Conservation (phyloP, 2,113 vertebrate species). For the Smithornis capensis region DNA sequence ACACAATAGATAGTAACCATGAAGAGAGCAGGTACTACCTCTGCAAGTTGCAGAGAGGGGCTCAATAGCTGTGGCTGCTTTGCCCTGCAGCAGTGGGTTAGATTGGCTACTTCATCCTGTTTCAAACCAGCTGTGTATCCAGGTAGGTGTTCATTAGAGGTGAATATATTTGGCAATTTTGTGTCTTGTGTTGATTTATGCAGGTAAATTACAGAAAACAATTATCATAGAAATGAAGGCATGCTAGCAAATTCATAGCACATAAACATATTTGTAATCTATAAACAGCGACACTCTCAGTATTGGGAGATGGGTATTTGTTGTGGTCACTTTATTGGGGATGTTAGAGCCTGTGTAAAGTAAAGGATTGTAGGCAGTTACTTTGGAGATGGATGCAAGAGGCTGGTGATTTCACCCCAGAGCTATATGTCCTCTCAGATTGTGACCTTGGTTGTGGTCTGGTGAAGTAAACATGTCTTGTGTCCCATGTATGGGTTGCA, state of each 20-base stretch:
- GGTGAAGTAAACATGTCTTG: neutral
- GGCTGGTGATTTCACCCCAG: neutral
- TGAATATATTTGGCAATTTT: neutral
- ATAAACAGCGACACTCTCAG: neutral
- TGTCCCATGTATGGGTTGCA: neutral
- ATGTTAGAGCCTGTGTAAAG: neutral
- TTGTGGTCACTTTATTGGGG: no score
- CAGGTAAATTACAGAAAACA: no score
- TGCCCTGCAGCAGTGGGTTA: rapidly evolving
- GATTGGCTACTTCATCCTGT: neutral
- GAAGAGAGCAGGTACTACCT: neutral
- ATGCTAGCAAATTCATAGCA: rapidly evolving
- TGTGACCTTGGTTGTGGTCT: neutral
- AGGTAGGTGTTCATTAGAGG: neutral
- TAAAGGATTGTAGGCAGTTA: neutral
- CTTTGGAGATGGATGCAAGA: neutral
- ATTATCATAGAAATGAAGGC: no score
- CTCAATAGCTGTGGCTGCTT: neutral
- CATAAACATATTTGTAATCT: neutral
- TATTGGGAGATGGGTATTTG: neutral
- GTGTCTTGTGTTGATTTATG: neutral
- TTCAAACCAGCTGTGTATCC: neutral
- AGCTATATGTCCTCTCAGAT: neutral
- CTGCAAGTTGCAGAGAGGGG: neutral
- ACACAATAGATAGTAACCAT: rapidly evolving